A percentile compares a stretch with the other conserved stretches of the same genome.
Conservation (phyloP, 1,140 invertebrate species). For the Lordiphosa mommai region DNA sequence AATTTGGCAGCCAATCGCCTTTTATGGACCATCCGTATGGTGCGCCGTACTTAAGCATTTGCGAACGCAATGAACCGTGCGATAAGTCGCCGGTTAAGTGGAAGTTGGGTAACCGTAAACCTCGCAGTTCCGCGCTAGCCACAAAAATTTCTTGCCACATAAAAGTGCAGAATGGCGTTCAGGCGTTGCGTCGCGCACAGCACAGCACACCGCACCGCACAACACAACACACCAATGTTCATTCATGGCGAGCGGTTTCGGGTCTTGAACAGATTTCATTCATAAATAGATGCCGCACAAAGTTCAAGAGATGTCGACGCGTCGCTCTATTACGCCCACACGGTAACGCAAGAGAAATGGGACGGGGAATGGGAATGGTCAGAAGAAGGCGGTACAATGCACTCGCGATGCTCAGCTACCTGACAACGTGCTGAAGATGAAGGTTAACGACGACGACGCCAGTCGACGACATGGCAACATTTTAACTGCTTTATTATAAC, state of each 20-base stretch:
- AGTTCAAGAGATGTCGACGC: slow-evolving; percentile 36
- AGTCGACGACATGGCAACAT: slow-evolving; percentile 35
- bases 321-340: slow-evolving; percentile 16
- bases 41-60: too few species aligned
- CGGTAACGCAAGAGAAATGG: not conserved
- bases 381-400: not conserved
- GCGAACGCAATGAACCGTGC: slow-evolving; percentile 34
- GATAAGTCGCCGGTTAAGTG: slow-evolving; percentile 7
- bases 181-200: slow-evolving; percentile 1
- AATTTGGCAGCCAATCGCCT: slow-evolving; percentile 31
- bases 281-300: slow-evolving; percentile 44
- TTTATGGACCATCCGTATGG: slow-evolving; percentile 3
- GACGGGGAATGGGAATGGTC: not conserved
- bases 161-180: slow-evolving; percentile 23
- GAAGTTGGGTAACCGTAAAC: slow-evolving; percentile 3
- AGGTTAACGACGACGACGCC: slow-evolving; percentile 30
- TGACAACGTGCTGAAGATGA: slow-evolving; percentile 21
- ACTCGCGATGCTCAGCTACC: slow-evolving; percentile 15
- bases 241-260: slow-evolving; percentile 33
- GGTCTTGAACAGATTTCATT: slow-evolving; percentile 41
- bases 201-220: not conserved
- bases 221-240: slow-evolving; percentile 13
- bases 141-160: slow-evolving; percentile 25
- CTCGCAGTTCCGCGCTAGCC: not conserved
- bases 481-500: slow-evolving; percentile 64